Conservation (phyloP, 2,797 vertebrate genomes). For the Gorsachius magnificus region DNA sequence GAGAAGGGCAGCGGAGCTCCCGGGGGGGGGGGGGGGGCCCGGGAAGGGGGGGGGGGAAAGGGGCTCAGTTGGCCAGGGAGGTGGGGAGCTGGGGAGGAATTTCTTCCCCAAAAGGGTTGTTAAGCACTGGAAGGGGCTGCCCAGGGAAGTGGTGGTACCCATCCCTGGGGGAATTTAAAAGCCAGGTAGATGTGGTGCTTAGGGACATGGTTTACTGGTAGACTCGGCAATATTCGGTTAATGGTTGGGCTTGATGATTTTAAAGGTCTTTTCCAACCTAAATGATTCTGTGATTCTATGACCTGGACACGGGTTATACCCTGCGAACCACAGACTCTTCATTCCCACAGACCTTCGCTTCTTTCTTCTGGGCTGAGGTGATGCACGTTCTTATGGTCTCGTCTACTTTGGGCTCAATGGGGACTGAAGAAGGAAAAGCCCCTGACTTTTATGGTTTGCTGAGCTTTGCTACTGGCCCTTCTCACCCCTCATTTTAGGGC, state of each 20-base stretch:
- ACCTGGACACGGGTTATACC: neutral
- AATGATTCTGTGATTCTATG: neutral
- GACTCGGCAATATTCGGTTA: too few species aligned
- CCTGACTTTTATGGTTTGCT: fast-evolving
- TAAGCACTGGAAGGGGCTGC: too few species aligned
- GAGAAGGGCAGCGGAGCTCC: too few species aligned
- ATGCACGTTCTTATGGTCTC: neutral
- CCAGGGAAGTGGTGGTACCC: too few species aligned
- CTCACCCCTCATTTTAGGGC: neutral
- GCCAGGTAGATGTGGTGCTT: too few species aligned
- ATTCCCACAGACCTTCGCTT: neutral
- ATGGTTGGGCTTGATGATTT: neutral
- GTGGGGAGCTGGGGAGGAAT: too few species aligned
- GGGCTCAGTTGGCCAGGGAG: too few species aligned
- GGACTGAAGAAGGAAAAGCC: neutral
- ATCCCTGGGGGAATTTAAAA: too few species aligned
- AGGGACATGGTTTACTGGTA: too few species aligned
- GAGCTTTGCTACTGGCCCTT: neutral
- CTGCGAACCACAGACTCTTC: neutral
- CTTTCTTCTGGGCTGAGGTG: neutral
- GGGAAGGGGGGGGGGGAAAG: too few species aligned
- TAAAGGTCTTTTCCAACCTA: neutral
- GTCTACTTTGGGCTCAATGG: neutral
- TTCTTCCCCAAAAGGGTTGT: too few species aligned
- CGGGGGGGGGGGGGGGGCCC: too few species aligned